These are phyloP conservation scores for Megastigmus dorsalis DNA, from an alignment of 2,888 invertebrate genomes.

Conservation along the genomic window DNA sequence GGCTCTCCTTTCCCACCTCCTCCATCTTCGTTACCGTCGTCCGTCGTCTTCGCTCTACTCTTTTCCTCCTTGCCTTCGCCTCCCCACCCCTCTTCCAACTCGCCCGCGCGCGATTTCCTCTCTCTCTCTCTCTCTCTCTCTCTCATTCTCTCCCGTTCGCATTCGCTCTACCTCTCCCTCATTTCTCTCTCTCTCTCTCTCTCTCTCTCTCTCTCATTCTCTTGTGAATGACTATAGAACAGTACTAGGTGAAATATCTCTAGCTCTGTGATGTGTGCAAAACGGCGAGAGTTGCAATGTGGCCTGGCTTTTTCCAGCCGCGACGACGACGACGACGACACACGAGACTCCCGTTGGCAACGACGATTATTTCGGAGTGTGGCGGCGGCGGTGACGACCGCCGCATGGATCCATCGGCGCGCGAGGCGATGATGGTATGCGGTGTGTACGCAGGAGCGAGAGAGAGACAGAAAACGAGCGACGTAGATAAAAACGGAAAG, in stretches of 20 bases:
- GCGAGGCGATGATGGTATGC: neutral
- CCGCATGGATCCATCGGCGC: neutral
- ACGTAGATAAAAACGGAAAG: too few relatives aligned
- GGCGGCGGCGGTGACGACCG: neutral
- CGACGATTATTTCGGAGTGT: neutral
- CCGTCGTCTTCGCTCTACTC: neutral
- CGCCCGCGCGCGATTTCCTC: neutral
- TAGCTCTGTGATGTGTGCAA: too few relatives aligned
- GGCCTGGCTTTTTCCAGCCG: neutral
- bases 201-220: too few relatives aligned
- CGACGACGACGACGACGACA: neutral
- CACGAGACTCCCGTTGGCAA: conserved; percentile 15
- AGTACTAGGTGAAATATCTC: too few relatives aligned
- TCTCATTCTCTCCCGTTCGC: conserved; percentile 52
- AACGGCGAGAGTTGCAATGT: neutral
- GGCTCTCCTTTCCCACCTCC: conserved; percentile 22
- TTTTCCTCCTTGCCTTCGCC: neutral
- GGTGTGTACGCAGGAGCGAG: neutral
- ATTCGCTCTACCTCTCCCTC: neutral
- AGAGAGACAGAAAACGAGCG: too few relatives aligned
- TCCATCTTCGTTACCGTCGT: conserved; percentile 12
- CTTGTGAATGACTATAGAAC: neutral
- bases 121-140: conserved; percentile 36
- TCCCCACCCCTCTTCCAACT: neutral
- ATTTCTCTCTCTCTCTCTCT: conserved; percentile 25